Evolutionary conservation across 2,113 vertebrate species (phyloP).

Genomic region (Cyanoderma ruficeps): DNA sequence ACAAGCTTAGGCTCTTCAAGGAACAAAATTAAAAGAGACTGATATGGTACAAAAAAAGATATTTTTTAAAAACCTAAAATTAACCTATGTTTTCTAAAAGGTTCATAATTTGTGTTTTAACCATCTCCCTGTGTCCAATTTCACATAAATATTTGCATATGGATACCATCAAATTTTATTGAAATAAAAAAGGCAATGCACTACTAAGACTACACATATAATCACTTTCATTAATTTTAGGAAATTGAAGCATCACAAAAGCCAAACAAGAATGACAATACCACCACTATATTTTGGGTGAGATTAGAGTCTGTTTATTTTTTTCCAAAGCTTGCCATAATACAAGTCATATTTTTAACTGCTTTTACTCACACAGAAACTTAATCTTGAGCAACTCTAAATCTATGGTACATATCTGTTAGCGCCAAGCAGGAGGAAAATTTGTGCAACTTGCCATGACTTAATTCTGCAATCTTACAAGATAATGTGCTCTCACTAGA

Average conservation of each 20-base stretch:
- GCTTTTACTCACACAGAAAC: background rate
- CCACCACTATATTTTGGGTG: background rate
- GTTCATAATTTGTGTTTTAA: background rate
- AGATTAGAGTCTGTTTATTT: background rate
- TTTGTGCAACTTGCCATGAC: background rate
- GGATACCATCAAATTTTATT: background rate
- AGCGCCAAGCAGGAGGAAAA: background rate
- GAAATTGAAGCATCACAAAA: background rate
- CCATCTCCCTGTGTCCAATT: background rate
- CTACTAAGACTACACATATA: background rate
- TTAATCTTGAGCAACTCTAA: background rate
- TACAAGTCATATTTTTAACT: constrained; percentile 1
- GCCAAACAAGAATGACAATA: background rate
- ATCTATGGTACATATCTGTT: background rate
- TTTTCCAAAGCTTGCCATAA: background rate
- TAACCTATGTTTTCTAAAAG: background rate
- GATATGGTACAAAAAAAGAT: background rate
- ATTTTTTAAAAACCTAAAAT: background rate
- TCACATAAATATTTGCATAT: background rate
- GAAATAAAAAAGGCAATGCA: background rate
- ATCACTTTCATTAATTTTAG: background rate
- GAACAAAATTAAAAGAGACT: background rate
- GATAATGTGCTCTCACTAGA: background rate
- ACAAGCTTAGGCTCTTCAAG: background rate
- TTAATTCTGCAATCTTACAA: background rate